Evolutionary conservation across 2,113 vertebrate species (phyloP).

Genomic region (Notarius quadriscutis): DNA sequence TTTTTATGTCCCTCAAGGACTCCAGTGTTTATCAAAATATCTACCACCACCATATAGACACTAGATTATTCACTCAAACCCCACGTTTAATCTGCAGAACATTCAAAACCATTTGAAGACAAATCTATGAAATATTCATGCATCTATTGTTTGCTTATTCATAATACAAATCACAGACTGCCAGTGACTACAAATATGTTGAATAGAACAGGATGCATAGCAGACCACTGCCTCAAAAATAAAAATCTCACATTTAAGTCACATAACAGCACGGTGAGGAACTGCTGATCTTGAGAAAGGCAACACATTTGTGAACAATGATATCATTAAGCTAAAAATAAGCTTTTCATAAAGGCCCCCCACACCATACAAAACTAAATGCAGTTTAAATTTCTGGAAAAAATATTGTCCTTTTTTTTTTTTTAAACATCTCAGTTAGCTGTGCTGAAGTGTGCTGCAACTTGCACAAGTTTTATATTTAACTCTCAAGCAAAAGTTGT

Average conservation of each 20-base stretch:
- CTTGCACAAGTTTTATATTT: background rate
- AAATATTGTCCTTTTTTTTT: constrained; percentile 59
- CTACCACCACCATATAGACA: background rate
- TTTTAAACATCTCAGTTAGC: constrained; percentile 44
- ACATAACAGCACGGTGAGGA: constrained; percentile 17
- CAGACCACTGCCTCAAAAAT: constrained; percentile 21
- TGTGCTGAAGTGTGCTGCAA: constrained; percentile 47
- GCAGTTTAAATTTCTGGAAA: constrained; percentile 47
- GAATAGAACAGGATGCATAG: constrained; percentile 33
- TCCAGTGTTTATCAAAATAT: constrained; percentile 8
- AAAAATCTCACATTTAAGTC: constrained; percentile 15
- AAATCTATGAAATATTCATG: constrained; percentile 21
- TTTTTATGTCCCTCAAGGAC: constrained; percentile 1
- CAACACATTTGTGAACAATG: constrained; percentile 30
- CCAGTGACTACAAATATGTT: constrained; percentile 23
- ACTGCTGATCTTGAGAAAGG: background rate
- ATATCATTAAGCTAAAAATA: constrained; percentile 43
- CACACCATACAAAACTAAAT: constrained; percentile 65
- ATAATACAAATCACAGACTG: constrained; percentile 31
- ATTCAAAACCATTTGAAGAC: constrained; percentile 12
- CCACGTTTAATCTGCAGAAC: constrained; percentile 11
- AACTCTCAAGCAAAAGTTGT: background rate
- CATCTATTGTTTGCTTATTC: constrained; percentile 24
- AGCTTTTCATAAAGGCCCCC: constrained; percentile 46
- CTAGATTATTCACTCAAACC: constrained; percentile 10